Evolutionary conservation across 2,888 invertebrate genomes (phyloP), one percentile per base, ranked within the genome.

Genomic region (Eudemis profundana): DNA sequence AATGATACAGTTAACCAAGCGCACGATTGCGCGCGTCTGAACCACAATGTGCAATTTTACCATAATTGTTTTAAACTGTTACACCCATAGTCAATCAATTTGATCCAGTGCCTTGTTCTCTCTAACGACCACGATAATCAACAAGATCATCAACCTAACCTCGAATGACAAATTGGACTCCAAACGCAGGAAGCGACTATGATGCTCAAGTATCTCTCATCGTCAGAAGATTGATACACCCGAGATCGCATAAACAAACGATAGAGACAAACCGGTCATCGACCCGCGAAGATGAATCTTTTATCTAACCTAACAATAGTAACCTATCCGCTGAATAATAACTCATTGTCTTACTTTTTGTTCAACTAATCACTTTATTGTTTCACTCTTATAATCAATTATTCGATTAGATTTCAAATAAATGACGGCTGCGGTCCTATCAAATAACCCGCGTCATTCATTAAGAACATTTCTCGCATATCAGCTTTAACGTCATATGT

Each of bases 301-400:
- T 77, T 80, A 82, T 85, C 85, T 78, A 72, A 79, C 79, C 78
- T 81, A 83, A 89, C 89, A 87, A 89, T 89, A 85, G 86, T 76
- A 84, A 83, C 82, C 82, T 87, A 87, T 89, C 82, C 79, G 74
- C 79, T 81, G 85, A 87, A 90, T 90, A 90, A 92, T 91, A 90
- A 88, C 81, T 91, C 90, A 90, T 91, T 91, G 91, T 91, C 90
- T 87, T 85, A 86, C 85, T 87, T 91, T 90, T 90, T 89, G 88
- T 92, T 83, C 77, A 85, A 89, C 90, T 92, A 92, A 91, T 91
- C 90, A 90, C 89, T 91, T 89, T 87, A 91, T 92, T 92, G 91
- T 91, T 91, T 86, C 82, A 82, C 81, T 87, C 83, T 83, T 86
- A 85, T 89, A 92, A 92, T 91, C 91, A 92, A 91, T 92, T 91